phyloP scores from a whole-genome alignment of 2,888 invertebrate species.

The Tiliacea aurago region DNA sequence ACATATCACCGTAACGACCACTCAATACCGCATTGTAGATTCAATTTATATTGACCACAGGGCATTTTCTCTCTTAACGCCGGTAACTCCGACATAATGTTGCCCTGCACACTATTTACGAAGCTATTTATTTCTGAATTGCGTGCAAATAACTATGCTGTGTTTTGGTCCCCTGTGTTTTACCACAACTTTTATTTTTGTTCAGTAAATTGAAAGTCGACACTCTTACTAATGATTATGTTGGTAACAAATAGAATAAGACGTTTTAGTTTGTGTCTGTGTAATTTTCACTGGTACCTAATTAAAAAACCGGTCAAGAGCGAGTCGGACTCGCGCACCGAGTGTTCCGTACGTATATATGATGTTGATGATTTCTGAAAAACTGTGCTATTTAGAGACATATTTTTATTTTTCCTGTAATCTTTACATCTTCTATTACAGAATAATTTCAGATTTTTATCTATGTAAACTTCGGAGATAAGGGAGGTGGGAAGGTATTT shows the following conservation, averaged over 20 bases:
- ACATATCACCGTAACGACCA: conserved; percentile 84
- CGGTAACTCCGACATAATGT: conserved; percentile 66
- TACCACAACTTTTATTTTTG: conserved; percentile 44
- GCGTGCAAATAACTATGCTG: conserved; percentile 61
- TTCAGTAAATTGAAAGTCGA: conserved; percentile 52
- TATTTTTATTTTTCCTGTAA: too few species aligned
- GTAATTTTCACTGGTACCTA: conserved; percentile 28
- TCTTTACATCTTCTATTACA: too few species aligned
- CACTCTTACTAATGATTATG: conserved; percentile 56
- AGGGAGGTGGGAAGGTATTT: too few species aligned
- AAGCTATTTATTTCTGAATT: conserved; percentile 78
- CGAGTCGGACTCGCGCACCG: too few species aligned
- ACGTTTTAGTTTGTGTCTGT: conserved; percentile 8
- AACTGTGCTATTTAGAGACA: too few species aligned
- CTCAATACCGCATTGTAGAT: conserved; percentile 82
- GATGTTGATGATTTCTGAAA: too few species aligned
- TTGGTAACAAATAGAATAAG: conserved; percentile 29
- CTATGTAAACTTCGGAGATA: too few species aligned
- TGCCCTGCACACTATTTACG: conserved; percentile 72
- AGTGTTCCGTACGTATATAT: too few species aligned
- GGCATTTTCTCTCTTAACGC: conserved; percentile 79
- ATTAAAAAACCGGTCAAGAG: too few species aligned
- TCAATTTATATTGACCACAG: conserved; percentile 85
- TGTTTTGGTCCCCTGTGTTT: conserved; percentile 50
- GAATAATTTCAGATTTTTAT: too few species aligned